Evolutionary conservation across 2,113 vertebrate species (phyloP), one percentile per base, ranked within the genome.

Genomic region (Crotalus helleri): DNA sequence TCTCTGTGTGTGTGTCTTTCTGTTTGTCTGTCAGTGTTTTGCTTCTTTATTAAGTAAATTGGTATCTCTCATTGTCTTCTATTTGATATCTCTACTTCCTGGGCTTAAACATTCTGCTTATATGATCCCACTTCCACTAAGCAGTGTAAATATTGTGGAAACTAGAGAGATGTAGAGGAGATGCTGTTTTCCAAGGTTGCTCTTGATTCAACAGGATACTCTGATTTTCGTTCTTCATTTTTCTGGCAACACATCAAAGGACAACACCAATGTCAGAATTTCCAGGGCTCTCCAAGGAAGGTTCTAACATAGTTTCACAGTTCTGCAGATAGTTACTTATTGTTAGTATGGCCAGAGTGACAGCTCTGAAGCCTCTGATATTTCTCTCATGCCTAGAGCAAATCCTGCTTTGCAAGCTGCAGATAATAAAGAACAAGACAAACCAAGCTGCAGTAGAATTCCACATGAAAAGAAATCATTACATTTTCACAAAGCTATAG

Each of bases 261-360:
- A 9, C 21, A n/a, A 26, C 23, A 69, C 23, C 1, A 3, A 6
- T 44, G 53, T 55, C 61, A 91, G 74, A 74, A 91, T 87, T 88
- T 88, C 26, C 23, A 81, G 89, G 26, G 33, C 17, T 91, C 33
- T 74, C 89, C 54, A 12, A 51, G 85, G 89, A 87, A n/a, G 29
- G 5, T 2, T 33, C 85, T n/a, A 49, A 53, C 61, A 59, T 24
- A 58, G 57, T 44, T 89, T 59, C 44, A 51, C 64, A 85, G 55
- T 10, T 91, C 90, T 74, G 33, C 74, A 81, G 33, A 57, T 58
- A 81, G 61, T 59, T 90, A 12, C 57, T 69, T 59, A 33, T 23
- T 85, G 44, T 59, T 87, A 88, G 55, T n/a, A n/a, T 91, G 61
- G 86, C 11, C 15, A 93, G 29, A 91, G 44, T 91, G 90, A 53